Conservation (phyloP, 2,888 invertebrate genomes). For the Cotesia congregata region DNA sequence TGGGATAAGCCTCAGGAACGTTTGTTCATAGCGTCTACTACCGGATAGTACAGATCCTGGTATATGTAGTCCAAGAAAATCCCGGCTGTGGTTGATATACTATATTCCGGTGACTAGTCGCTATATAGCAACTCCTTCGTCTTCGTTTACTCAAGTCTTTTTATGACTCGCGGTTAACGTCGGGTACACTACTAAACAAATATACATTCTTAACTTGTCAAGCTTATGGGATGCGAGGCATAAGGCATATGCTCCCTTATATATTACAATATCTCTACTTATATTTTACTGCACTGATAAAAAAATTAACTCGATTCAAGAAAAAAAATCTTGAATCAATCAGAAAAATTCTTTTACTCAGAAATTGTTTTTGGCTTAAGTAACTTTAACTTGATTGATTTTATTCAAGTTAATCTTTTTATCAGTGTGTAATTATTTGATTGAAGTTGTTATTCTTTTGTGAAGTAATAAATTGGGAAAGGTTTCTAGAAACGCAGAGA, state of each 20-base stretch:
- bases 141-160: slow-evolving; percentile 11
- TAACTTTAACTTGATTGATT: no score
- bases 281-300: no score
- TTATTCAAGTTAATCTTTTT: no score
- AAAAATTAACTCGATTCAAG: no score
- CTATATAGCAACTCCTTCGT: slow-evolving; percentile 18
- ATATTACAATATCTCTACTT: no score
- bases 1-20: slow-evolving; percentile 50
- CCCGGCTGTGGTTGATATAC: slow-evolving; percentile 39
- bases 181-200: not conserved
- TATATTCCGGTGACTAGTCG: not conserved
- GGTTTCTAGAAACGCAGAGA: not conserved
- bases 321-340: no score
- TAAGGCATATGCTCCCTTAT: not conserved
- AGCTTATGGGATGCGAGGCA: not conserved
- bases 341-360: no score
- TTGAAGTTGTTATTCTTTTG: not conserved
- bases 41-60: slow-evolving; percentile 7
- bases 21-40: slow-evolving; percentile 31
- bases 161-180: not conserved
- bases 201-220: not conserved
- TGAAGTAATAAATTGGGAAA: not conserved
- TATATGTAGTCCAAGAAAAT: slow-evolving; percentile 45
- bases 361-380: no score
- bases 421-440: not conserved